Conservation (phyloP, 2,797 vertebrate species). For the Tokudaia muenninki region DNA sequence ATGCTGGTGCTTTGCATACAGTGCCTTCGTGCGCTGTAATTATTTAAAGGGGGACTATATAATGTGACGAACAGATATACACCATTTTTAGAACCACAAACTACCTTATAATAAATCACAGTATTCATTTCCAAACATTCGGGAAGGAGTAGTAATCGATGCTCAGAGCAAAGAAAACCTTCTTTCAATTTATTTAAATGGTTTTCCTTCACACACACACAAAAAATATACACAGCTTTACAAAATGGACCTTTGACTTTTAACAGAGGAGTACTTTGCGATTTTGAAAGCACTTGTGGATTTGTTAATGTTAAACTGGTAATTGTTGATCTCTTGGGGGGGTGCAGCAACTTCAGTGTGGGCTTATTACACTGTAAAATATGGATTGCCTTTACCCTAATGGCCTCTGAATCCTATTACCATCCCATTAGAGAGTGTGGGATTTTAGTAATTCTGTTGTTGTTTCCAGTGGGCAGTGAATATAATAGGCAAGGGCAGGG, state of each 20-base stretch:
- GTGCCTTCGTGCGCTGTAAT: constrained; percentile 56
- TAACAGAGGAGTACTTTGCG: constrained; percentile 79
- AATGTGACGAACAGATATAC: background rate
- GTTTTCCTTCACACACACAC: constrained; percentile 2
- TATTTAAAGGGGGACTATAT: constrained; percentile 30
- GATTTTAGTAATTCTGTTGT: constrained; percentile 93
- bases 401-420: constrained; percentile 94
- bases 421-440: constrained; percentile 93
- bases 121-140: constrained; percentile 72
- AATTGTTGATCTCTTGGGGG: constrained; percentile 88
- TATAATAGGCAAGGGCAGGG: constrained; percentile 91
- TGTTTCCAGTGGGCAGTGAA: constrained; percentile 93
- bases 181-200: constrained; percentile 80
- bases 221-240: constrained; percentile 27
- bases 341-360: constrained; percentile 87
- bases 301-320: constrained; percentile 90
- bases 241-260: constrained; percentile 81
- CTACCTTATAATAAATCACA: constrained; percentile 67
- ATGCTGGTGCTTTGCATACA: background rate
- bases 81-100: constrained; percentile 54
- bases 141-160: constrained; percentile 82
- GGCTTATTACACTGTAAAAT: constrained; percentile 93
- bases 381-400: constrained; percentile 94
- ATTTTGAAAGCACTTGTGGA: constrained; percentile 86
- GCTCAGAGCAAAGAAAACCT: constrained; percentile 80